Percentiles rank a stretch among this genome's conserved stretches.
Evolutionary conservation across 92 coral and sea anemone species (phyloP).

Genomic region (Siderastrea siderea): DNA sequence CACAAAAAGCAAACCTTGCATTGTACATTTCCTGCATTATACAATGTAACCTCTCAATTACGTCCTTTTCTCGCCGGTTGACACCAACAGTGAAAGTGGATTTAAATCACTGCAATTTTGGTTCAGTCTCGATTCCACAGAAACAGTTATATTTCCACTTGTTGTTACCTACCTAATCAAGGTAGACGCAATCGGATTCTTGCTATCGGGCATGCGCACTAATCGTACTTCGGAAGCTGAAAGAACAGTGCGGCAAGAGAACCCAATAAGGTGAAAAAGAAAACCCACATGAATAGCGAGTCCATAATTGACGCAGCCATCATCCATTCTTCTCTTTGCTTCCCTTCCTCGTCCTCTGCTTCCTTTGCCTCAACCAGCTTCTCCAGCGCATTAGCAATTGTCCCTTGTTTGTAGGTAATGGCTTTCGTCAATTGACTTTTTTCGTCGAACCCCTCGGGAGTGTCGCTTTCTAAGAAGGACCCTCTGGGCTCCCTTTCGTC

Average conservation of each 20-base stretch:
- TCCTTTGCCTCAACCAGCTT: slow-evolving; percentile 81
- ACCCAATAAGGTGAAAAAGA: slow-evolving; percentile 70
- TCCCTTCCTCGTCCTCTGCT: slow-evolving; percentile 84
- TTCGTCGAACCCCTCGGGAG: slow-evolving; percentile 18
- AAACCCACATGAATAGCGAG: slow-evolving; percentile 89
- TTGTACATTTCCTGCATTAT: too few species aligned
- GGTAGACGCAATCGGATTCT: not conserved
- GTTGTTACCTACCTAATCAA: not conserved
- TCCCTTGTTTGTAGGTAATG: slow-evolving; percentile 82
- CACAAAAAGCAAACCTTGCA: too few species aligned
- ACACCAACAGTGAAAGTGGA: too few species aligned
- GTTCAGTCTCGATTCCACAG: too few species aligned
- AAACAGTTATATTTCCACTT: too few species aligned
- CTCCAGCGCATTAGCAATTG: slow-evolving; percentile 80
- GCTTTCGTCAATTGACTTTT: slow-evolving; percentile 51
- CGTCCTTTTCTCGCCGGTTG: too few species aligned
- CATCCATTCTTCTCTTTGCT: slow-evolving; percentile 92
- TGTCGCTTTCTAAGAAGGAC: slow-evolving; percentile 11
- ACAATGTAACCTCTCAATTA: too few species aligned
- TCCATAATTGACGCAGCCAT: slow-evolving; percentile 95
- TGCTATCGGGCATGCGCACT: not conserved
- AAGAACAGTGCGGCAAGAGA: slow-evolving; percentile 75
- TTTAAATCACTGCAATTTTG: too few species aligned
- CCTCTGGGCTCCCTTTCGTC: slow-evolving; percentile 19
- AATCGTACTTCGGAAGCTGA: slow-evolving; percentile 48